These are phyloP conservation scores for Papilio xuthus DNA, from an alignment of 1,140 invertebrate genomes.

Conservation along the genomic window DNA sequence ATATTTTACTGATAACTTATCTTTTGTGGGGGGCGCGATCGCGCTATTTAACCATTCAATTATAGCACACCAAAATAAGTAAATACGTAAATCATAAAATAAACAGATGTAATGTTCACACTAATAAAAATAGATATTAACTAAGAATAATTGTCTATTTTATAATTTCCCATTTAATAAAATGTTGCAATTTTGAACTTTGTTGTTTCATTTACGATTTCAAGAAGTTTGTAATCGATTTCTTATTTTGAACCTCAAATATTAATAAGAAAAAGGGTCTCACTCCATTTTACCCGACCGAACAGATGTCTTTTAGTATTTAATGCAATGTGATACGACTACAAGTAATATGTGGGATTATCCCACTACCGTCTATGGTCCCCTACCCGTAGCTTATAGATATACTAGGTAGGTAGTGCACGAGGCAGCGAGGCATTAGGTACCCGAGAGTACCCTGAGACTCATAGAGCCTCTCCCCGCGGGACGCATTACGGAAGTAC, in stretches of 20 bases:
- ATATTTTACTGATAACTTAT: not conserved
- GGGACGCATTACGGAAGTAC: slow-evolving; percentile 77
- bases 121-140: too few species aligned
- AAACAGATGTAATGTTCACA: too few species aligned
- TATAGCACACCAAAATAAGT: too few species aligned
- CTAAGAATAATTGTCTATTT: too few species aligned
- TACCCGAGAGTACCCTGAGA: slow-evolving; percentile 61
- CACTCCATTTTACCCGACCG: not conserved
- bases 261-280: too few species aligned
- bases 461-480: slow-evolving; percentile 70
- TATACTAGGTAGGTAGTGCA: slow-evolving; percentile 35
- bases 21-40: not conserved
- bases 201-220: too few species aligned
- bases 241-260: too few species aligned
- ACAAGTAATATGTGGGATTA: not conserved
- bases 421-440: slow-evolving; percentile 70
- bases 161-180: too few species aligned
- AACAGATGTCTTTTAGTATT: not conserved
- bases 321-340: not conserved
- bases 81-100: too few species aligned
- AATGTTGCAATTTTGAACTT: too few species aligned
- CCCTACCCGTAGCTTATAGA: not conserved
- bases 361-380: not conserved
- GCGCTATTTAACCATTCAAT: too few species aligned
- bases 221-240: too few species aligned